phyloP scores from a whole-genome alignment of 2,888 invertebrate species.

The Tipula lateralis region DNA sequence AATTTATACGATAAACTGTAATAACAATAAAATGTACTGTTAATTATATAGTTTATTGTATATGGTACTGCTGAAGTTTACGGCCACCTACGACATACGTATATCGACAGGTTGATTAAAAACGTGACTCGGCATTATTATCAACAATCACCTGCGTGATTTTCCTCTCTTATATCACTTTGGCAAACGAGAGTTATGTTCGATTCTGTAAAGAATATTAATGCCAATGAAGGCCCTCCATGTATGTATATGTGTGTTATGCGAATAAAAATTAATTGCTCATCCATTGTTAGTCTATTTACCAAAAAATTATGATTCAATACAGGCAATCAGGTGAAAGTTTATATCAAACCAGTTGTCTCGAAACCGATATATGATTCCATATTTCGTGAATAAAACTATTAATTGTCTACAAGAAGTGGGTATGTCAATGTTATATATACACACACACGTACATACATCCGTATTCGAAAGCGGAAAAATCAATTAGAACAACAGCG shows the following conservation, averaged over 20 bases:
- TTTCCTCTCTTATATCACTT: not conserved
- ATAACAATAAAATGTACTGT: too few species aligned
- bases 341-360: not conserved
- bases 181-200: not conserved
- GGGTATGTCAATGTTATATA: not conserved
- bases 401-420: not conserved
- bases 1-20: too few species aligned
- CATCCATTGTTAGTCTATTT: not conserved
- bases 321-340: not conserved
- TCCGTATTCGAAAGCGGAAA: not conserved
- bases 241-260: not conserved
- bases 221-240: too few species aligned
- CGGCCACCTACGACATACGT: too few species aligned
- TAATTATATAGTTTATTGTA: too few species aligned
- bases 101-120: not conserved
- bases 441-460: not conserved
- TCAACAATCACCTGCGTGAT: not conserved
- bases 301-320: not conserved
- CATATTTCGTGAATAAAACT: not conserved
- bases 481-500: not conserved
- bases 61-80: not conserved
- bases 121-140: not conserved
- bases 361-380: not conserved
- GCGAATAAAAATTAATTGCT: not conserved
- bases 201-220: not conserved